A percentile compares a stretch with the other conserved stretches of the same genome.
These are phyloP conservation scores for Phortica variegata DNA, from an alignment of 1,140 invertebrate species.

Conservation along the genomic window DNA sequence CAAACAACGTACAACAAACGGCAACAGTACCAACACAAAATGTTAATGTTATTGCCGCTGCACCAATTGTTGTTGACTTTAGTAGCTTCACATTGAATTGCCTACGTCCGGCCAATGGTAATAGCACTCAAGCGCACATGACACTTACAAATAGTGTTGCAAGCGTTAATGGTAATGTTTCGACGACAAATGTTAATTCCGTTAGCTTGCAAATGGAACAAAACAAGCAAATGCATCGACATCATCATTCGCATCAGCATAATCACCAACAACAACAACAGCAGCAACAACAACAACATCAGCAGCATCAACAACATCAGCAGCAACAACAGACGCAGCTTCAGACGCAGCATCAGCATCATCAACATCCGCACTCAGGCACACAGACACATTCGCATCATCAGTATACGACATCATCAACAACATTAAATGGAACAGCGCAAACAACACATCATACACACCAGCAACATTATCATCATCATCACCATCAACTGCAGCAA, in stretches of 20 bases:
- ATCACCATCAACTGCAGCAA: constrained; percentile 34
- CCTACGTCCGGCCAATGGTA: no score
- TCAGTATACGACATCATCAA: neutral
- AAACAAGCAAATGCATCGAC: constrained; percentile 3
- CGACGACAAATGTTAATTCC: no score
- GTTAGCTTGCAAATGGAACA: no score
- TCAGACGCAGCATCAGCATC: constrained; percentile 3
- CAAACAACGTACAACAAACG: constrained; percentile 1
- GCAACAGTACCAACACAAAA: constrained; percentile 15
- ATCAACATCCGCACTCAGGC: constrained; percentile 21
- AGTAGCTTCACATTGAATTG: constrained; percentile 6
- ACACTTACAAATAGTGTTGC: constrained; percentile 16
- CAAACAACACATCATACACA: neutral
- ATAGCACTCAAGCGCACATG: constrained; percentile 8
- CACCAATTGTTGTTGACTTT: constrained; percentile 20
- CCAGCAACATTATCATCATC: constrained; percentile 14
- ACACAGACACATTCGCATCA: constrained; percentile 17
- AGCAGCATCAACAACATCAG: constrained; percentile 5
- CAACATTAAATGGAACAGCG: constrained; percentile 8
- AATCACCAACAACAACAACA: constrained; percentile 7
- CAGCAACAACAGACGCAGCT: constrained; percentile 4
- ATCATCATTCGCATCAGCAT: neutral
- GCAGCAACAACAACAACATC: constrained; percentile 5
- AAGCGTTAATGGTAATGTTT: neutral
- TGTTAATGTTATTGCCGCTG: constrained; percentile 16